A percentile compares a stretch with the other conserved stretches of the same genome.
Evolutionary conservation across 2,113 vertebrate species (phyloP).

Genomic region (Cyphomyrus discorhynchus): DNA sequence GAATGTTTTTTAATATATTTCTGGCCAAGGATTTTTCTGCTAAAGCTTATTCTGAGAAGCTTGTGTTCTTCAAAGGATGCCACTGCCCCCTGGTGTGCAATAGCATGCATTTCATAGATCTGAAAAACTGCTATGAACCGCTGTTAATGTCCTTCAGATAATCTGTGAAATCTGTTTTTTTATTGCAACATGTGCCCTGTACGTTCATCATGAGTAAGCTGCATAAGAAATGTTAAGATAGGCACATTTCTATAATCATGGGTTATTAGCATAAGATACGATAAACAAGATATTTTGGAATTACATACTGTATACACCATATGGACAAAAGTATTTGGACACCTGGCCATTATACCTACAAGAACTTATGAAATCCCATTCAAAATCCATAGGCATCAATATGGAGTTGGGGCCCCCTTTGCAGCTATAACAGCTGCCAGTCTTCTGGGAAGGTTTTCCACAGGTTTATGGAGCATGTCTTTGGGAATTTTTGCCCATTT

Average conservation of each 20-base stretch:
- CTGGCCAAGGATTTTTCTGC: neutral
- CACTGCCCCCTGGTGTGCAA: slow-evolving; percentile 33
- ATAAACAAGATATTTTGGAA: neutral
- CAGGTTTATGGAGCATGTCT: neutral
- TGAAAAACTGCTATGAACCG: slow-evolving; percentile 5
- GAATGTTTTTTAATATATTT: neutral
- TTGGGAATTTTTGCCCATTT: neutral
- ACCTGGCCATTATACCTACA: neutral
- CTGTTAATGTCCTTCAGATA: neutral
- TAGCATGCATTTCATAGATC: neutral
- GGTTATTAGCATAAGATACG: neutral
- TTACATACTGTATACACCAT: neutral
- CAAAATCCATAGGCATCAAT: neutral
- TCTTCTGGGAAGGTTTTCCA: neutral
- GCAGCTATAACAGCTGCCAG: neutral
- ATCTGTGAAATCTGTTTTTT: neutral
- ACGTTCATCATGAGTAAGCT: neutral
- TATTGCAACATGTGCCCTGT: neutral
- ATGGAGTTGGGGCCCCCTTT: neutral
- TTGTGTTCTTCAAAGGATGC: slow-evolving; percentile 12
- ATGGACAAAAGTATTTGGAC: neutral
- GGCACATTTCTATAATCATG: neutral
- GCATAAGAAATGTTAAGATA: neutral
- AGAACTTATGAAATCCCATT: neutral
- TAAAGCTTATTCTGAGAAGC: neutral